Evolutionary conservation across 2,888 invertebrate species (phyloP), one percentile per base, ranked within the genome.

Genomic region (Balanococcus diminutus): DNA sequence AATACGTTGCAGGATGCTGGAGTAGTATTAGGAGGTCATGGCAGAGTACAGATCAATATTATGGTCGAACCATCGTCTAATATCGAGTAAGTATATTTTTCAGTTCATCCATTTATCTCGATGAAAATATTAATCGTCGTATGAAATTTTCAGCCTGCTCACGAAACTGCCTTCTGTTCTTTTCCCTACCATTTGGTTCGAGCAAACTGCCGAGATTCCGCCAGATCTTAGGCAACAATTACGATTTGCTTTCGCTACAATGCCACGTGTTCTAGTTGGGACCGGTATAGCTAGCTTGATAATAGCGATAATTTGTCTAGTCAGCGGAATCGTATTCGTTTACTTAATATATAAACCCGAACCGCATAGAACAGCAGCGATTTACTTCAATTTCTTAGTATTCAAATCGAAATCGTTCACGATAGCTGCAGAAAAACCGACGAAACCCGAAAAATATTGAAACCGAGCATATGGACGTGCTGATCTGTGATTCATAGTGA

Each of bases 121-220:
- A 42, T 11, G 14, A 16, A 56, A 22, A 5, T 56, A 42, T 14
- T 22, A 56, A 56, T 56, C 56, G 19, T 9, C 6, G 31, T 31
- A 42, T 31, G 51, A 56, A 9, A 56, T 86, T 90, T 91, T 22
- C 90, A 95, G 94, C 0, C 89, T 95, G 72, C 95, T 93, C 89
- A 91, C 92, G 88, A 90, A 93, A 28, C 92, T 94, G 0, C 95
- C 95, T 0, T 92, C 90, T 84, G 91, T 94, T 88, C 93, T 93
- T 89, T 93, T 96, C 88, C 96, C 96, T 0, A 92, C 95, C 86
- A 91, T 96, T 87, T 96, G 96, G 95, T 94, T 96, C 88, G 93
- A 94, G 88, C 93, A 96, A 89, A 92, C 91, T 86, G 94, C 94
- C 0, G 89, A 90, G n/a, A 91, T 95, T 0, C 92, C 93, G 8